Evolutionary conservation across 30 jellyfish, hydroid and myxozoan genomes (phyloP), one percentile per base, ranked within the genome.

Genomic region (Cassiopea andromeda): DNA sequence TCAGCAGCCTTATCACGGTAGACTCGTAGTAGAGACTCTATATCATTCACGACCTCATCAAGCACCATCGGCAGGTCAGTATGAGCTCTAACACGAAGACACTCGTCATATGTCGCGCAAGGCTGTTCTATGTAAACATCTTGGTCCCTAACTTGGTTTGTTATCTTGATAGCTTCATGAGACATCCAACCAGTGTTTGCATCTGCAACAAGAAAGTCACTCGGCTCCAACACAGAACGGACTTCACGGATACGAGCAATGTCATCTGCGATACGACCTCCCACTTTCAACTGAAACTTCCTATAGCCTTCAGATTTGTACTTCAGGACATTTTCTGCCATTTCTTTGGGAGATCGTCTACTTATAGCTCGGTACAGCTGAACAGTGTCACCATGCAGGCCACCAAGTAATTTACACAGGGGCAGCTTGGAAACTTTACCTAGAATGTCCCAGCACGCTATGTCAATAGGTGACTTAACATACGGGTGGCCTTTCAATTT

Each of bases 131-230:
- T 86, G 88, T 75, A 86, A 6, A 86, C 93, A 64, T 86, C 93
- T 14, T 75, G 82, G 80, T 86, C 93, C 18, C 75, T 86, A 13
- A 86, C 93, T 9, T 76, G 81, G 44, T 75, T 75, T 18, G 87
- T 78, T 17, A 86, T 64, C 60, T 60, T 86, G 44, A 86, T 86
- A 1, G 93, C 93, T 76, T 86, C 93, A 61, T 86, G 93, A 0
- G 93, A 86, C 89, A 86, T 19, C 93, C 93, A 86, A 49, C 93
- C 93, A 4, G 93, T 86, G 46, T 86, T 86, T 5, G 93, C 93
- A 46, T 86, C 93, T 14, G 93, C 93, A 48, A 86, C 89, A 17
- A 86, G 88, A 50, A 75, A 86, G 69, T 86, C 87, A 49, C 50
- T 66, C 7, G 88, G 93, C 59, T 50, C 86, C 46, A 86, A 46